Evolutionary conservation across 2,888 invertebrate genomes (phyloP), one percentile per base, ranked within the genome.

Genomic region (Gymnosoma rotundatum): DNA sequence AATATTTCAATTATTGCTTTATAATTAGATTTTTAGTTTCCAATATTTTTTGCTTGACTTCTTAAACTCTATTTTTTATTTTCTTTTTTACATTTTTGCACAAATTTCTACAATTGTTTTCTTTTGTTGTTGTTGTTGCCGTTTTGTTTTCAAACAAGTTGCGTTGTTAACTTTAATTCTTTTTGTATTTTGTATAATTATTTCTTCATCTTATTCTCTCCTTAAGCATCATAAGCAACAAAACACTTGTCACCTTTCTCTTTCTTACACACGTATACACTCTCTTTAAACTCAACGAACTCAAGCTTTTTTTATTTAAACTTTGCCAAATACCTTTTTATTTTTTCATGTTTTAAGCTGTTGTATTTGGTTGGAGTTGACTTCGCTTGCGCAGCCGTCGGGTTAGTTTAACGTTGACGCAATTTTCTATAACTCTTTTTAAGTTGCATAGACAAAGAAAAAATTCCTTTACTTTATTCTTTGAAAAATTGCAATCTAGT

Each of bases 91-190:
- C 25, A 25, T 2, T 25, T 25, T 25, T 67, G 66, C 48, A 61
- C 10, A 52, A 32, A 69, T 61, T 78, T 54, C 69, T 60, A 38
- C 20, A 70, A 78, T 45, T 58, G 25, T 38, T 25, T 70, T 69
- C 18, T 61, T 42, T 81, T 74, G 32, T 16, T 66, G 16, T 60
- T 58, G 36, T 54, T 69, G 69, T 58, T 75, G 60, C 14, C n/a
- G 2, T 81, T 83, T 78, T 66, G n/a, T 72, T 76, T 80, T 81
- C 81, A 81, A 84, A 81, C 84, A 78, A 78, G 81, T 84, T 84
- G 84, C 60, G 64, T 83, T 32, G 76, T 81, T 63, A 73, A 61
- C 66, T 67, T 14, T 48, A 8, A 56, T 73, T 52, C 16, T 56
- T 56, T 18, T 52, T 38, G 20, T 6, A 36, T 52, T 52, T 18